These are phyloP conservation scores for Chionis minor DNA, from an alignment of 2,113 vertebrate genomes.

Conservation along the genomic window DNA sequence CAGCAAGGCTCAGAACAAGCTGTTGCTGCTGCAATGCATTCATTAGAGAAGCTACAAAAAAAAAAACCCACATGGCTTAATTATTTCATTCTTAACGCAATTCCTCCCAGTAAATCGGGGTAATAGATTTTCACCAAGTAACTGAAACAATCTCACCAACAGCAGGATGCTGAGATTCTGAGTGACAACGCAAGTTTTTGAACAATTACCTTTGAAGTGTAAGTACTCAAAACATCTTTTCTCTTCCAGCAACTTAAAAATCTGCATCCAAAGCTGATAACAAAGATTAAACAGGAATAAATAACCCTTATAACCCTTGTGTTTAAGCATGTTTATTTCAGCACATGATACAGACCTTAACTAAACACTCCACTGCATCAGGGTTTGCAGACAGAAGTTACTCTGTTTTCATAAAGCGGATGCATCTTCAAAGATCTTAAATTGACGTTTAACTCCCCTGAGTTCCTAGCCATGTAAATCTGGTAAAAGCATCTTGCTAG, in stretches of 20 bases:
- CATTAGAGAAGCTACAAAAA: neutral
- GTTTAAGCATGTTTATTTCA: neutral
- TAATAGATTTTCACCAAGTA: neutral
- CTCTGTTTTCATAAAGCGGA: neutral
- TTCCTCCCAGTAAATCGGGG: neutral
- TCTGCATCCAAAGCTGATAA: neutral
- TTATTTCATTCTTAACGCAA: neutral
- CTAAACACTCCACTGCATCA: neutral
- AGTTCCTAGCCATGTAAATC: neutral
- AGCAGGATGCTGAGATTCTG: neutral
- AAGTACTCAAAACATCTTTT: neutral
- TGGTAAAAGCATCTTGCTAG: neutral
- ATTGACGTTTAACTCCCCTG: neutral
- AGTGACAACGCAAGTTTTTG: neutral
- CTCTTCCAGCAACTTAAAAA: neutral
- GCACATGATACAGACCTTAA: neutral
- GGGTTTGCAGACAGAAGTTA: neutral
- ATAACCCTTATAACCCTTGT: neutral
- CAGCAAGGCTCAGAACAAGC: neutral
- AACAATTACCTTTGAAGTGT: neutral
- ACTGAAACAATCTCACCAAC: neutral
- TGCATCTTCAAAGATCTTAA: neutral
- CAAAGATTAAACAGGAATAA: neutral
- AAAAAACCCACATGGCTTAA: neutral
- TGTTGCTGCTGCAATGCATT: neutral